These are phyloP conservation scores for Odontomyia ornata DNA, from an alignment of 2,888 invertebrate species.

Conservation along the genomic window DNA sequence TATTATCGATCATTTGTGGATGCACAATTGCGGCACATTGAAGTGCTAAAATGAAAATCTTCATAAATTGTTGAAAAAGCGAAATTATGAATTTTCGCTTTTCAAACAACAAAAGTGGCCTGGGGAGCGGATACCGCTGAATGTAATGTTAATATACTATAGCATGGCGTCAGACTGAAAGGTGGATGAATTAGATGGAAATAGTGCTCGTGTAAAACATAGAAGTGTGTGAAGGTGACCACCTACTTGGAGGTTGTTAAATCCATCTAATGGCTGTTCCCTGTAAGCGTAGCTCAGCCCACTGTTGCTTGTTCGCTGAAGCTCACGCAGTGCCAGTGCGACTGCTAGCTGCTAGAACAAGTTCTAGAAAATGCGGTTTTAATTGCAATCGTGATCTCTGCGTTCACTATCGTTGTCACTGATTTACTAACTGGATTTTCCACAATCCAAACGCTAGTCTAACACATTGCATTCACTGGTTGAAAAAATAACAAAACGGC, in stretches of 20 bases:
- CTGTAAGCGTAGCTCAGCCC: too few relatives aligned
- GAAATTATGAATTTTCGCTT: slow-evolving; percentile 16
- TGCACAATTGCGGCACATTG: neutral
- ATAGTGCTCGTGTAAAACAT: neutral
- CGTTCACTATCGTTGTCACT: neutral
- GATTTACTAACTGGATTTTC: neutral
- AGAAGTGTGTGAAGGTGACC: slow-evolving; percentile 29
- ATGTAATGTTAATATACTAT: too few relatives aligned
- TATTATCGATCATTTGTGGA: neutral
- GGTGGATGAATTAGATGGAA: neutral
- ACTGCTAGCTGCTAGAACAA: neutral
- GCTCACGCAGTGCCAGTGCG: too few relatives aligned
- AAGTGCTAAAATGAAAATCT: neutral
- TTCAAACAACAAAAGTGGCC: neutral
- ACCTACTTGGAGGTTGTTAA: neutral
- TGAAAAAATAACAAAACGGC: too few relatives aligned
- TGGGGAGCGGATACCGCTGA: too few relatives aligned
- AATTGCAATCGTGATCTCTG: neutral
- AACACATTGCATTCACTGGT: neutral
- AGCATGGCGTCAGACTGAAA: neutral
- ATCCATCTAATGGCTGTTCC: too few relatives aligned
- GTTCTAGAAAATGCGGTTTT: slow-evolving; percentile 33
- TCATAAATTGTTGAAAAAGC: neutral
- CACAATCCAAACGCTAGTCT: slow-evolving; percentile 3
- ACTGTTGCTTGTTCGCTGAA: too few relatives aligned